Evolutionary conservation across 2,888 invertebrate species (phyloP).

Genomic region (Drosophila emarginata): DNA sequence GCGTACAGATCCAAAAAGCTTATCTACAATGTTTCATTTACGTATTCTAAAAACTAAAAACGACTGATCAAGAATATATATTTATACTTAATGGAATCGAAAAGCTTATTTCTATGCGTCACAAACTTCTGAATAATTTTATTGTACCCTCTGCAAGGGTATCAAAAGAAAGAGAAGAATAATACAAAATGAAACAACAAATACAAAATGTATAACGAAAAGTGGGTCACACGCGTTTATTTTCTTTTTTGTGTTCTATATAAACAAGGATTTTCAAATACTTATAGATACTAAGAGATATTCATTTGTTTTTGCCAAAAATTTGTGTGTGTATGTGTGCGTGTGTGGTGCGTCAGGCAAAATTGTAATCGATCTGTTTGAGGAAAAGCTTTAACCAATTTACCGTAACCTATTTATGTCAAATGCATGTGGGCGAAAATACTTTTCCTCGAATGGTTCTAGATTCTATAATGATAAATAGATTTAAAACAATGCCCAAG

Average conservation of each 20-base stretch:
- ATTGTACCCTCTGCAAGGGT: too few relatives aligned
- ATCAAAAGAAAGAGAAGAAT: background rate
- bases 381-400: background rate
- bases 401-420: background rate
- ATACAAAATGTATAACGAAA: slow-evolving; percentile 19
- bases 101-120: too few relatives aligned
- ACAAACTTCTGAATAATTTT: too few relatives aligned
- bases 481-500: background rate
- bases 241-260: background rate
- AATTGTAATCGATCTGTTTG: slow-evolving; percentile 14
- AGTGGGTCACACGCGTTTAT: slow-evolving; percentile 63
- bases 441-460: background rate
- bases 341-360: slow-evolving; percentile 42
- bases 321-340: background rate
- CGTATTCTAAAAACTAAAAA: too few relatives aligned
- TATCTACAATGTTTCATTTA: too few relatives aligned
- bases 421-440: background rate
- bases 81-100: too few relatives aligned
- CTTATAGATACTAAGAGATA: slow-evolving; percentile 47
- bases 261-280: slow-evolving; percentile 39
- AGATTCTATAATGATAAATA: background rate
- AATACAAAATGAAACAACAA: background rate
- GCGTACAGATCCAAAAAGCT: too few relatives aligned
- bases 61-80: too few relatives aligned
- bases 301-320: background rate